These are phyloP conservation scores for Epiblema foenella DNA, from an alignment of 2,888 invertebrate genomes.

Conservation along the genomic window DNA sequence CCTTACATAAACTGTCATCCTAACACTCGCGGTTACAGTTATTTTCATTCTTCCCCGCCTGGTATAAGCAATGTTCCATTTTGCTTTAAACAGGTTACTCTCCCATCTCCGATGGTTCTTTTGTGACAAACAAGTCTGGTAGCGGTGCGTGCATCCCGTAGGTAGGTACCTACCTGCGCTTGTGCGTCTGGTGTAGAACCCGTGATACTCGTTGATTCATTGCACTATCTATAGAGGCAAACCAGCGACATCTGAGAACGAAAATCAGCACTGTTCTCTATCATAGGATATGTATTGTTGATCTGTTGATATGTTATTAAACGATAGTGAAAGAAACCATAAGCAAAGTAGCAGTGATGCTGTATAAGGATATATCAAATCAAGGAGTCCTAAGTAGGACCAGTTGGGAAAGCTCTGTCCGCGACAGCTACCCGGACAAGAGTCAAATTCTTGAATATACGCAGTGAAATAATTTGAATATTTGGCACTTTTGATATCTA, in stretches of 20 bases:
- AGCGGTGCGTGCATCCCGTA: slow-evolving; percentile 52
- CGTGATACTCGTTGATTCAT: slow-evolving; percentile 60
- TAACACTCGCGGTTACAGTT: background rate
- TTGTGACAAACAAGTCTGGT: slow-evolving; percentile 34
- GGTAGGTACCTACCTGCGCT: slow-evolving; percentile 56
- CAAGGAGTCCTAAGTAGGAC: background rate
- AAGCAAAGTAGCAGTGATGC: background rate
- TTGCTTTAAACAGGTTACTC: slow-evolving; percentile 29
- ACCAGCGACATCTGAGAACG: too few species aligned
- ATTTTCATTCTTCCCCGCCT: background rate
- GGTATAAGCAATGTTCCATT: slow-evolving; percentile 1
- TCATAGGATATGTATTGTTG: background rate
- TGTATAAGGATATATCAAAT: background rate
- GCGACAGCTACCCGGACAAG: background rate
- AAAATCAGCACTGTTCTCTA: too few species aligned
- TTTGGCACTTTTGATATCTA: too few species aligned
- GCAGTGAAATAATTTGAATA: too few species aligned
- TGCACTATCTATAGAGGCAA: slow-evolving; percentile 15
- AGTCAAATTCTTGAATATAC: background rate
- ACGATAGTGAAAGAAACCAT: background rate
- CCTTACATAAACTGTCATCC: slow-evolving; percentile 19
- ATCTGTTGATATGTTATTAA: background rate
- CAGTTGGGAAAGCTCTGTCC: background rate
- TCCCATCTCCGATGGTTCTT: slow-evolving; percentile 32
- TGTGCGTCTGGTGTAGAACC: slow-evolving; percentile 63